Base-by-base conservation (phyloP, 37 sponge, comb jelly and placozoan genomes). In the Axinella damicornis region DNA sequence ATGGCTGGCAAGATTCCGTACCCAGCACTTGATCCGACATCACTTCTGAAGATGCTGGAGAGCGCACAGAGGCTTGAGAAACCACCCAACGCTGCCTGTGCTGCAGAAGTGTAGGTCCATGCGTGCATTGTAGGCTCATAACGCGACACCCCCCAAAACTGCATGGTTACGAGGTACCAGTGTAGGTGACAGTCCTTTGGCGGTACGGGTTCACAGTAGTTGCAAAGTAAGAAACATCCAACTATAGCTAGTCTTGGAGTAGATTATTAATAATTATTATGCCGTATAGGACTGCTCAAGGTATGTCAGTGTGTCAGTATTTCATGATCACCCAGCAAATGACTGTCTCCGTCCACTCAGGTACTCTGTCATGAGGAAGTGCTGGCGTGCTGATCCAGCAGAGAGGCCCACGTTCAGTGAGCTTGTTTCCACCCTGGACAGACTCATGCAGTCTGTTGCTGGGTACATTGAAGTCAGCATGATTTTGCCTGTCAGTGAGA, bases 331-430 rank as follows among this genome's bases (percentile, higher is more conserved):
- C n/a, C n/a, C n/a, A n/a, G n/a, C n/a, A 56, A 14, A 56, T 56
- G 57, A 19, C 14, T 56, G 57, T 61, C 4, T 14, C 62, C 12
- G 12, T 61, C 46, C 9, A 61, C 54, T 2, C 36, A 80, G 81
- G n/a, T 80, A 80, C n/a, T 24, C 81, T 5, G 19, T 80, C n/a
- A 80, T 80, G 69, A 2, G 35, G 27, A 80, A 25, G 36, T 80
- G 81, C n/a, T 80, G 81, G 81, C 28, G 32, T 30, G 27, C 69
- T 1, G 53, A 21, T 73, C 66, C 81, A 46, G 81, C 66, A 32
- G 69, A 80, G 34, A 36, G 81, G 27, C 81, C 69, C 13, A 68
- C 56, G 2, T 80, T 80, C 53, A 52, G 35, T 16, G 81, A 80
- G 69, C 31, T 80, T 52, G 27, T 25, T 16, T 53, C 69, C 17